Evolutionary conservation across 1,140 invertebrate genomes (phyloP), one percentile per base, ranked within the genome.

Genomic region (Sogatella furcifera): DNA sequence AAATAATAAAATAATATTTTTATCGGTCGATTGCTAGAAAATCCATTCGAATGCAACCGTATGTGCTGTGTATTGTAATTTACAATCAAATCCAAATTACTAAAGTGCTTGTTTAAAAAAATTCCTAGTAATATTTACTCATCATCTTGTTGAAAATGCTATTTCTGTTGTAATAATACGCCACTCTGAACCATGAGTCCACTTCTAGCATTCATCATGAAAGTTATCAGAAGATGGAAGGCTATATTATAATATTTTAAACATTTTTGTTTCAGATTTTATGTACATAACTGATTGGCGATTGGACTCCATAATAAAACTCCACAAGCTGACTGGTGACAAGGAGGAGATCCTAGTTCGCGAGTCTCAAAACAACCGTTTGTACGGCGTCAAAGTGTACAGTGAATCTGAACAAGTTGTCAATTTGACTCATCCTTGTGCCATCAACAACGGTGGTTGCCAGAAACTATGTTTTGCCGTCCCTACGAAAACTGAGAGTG

Each of bases 271-370:
- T 71, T 34, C 66, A 78, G 85, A 96, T n/a, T 93, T 86, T 77
- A 88, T 99, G 79, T 99, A 96, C 70, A 95, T 97, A 14, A 97
- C 96, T 0, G 96, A 99, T 71, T 98, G 96, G 95, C 76, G 95
- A 41, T 72, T 97, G 6, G 95, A 98, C 73, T 92, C 95, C 0
- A 97, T 99, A 38, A 86, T 98, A 1, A 78, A 89, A 41, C 77
- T 98, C 59, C 85, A 96, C 68, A 98, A 97, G 71, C 76, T 86
- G 15, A 92, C 86, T 0, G 94, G 92, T 0, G 86, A 86, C 52
- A 84, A 90, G 61, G 92, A 95, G 70, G 84, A 88, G 62, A 86
- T 91, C 62, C 79, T 95, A 65, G 86, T 92, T 0, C 78, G 88
- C 11, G 91, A 95, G 68, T 91, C 92, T 6, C 89, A 92, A 64